Evolutionary conservation across 2,797 vertebrate genomes (phyloP).

Genomic region (Cryptoblepharus egeriae): DNA sequence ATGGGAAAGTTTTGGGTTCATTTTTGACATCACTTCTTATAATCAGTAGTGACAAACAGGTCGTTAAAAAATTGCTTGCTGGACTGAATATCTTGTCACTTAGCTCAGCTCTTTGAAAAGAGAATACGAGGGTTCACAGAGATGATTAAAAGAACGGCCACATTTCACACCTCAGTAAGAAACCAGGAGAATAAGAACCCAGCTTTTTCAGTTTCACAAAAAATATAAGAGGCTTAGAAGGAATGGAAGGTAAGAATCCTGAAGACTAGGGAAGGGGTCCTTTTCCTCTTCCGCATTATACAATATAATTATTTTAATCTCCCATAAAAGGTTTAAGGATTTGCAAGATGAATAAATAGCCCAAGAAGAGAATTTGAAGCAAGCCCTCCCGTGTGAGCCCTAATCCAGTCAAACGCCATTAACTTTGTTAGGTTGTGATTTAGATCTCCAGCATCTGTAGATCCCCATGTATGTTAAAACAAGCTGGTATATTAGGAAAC

Average conservation of each 20-base stretch:
- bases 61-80: not conserved
- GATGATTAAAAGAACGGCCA: not conserved
- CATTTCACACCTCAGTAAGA: not conserved
- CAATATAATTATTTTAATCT: constrained; percentile 39
- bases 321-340: constrained; percentile 28
- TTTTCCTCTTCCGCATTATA: not conserved
- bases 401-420: not conserved
- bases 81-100: not conserved
- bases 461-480: not conserved
- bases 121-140: not conserved
- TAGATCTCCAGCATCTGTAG: not conserved
- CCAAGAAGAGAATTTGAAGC: not conserved
- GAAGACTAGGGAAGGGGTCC: not conserved
- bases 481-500: not conserved
- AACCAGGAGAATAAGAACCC: not conserved
- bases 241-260: constrained; percentile 45
- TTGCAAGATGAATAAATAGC: constrained; percentile 11
- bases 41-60: not conserved
- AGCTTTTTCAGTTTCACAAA: not conserved
- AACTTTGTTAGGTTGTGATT: not conserved
- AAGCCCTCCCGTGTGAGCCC: fast-evolving
- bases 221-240: constrained; percentile 35
- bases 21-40: not conserved
- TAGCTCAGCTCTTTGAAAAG: fast-evolving
- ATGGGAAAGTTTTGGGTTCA: not conserved